A percentile compares a stretch with the other conserved stretches of the same genome.
These are phyloP conservation scores for Callospermophilus lateralis DNA, from an alignment of 2,113 vertebrate genomes.

Conservation along the genomic window DNA sequence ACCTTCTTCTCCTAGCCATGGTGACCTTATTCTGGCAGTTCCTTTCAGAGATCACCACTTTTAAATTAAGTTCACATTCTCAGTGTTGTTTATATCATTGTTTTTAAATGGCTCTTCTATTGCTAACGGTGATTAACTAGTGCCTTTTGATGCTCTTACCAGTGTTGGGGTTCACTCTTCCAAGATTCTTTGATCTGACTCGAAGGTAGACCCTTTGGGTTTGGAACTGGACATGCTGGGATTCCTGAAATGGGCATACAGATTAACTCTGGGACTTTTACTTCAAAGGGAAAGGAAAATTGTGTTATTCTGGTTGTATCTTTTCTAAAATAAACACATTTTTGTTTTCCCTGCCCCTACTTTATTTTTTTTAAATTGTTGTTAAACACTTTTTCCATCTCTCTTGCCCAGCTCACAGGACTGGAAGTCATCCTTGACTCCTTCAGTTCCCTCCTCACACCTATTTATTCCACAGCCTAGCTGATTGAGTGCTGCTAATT, in stretches of 20 bases:
- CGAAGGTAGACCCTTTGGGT: not conserved
- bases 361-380: too few relatives aligned
- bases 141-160: not conserved
- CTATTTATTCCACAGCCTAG: not conserved
- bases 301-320: not conserved
- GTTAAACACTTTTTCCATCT: too few relatives aligned
- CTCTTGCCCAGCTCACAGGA: too few relatives aligned
- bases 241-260: not conserved
- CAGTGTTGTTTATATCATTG: not conserved
- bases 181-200: not conserved
- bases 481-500: too few relatives aligned
- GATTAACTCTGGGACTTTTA: not conserved
- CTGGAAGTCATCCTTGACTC: not conserved
- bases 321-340: not conserved
- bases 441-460: not conserved
- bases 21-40: not conserved
- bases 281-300: not conserved
- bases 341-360: not conserved
- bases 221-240: not conserved
- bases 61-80: not conserved
- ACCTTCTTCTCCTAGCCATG: fast-evolving
- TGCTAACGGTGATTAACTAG: not conserved
- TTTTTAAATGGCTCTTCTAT: not conserved
- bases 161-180: not conserved
- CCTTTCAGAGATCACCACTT: not conserved